phyloP scores from a whole-genome alignment of 2,888 invertebrate species.

The Ypsolopha sequella region DNA sequence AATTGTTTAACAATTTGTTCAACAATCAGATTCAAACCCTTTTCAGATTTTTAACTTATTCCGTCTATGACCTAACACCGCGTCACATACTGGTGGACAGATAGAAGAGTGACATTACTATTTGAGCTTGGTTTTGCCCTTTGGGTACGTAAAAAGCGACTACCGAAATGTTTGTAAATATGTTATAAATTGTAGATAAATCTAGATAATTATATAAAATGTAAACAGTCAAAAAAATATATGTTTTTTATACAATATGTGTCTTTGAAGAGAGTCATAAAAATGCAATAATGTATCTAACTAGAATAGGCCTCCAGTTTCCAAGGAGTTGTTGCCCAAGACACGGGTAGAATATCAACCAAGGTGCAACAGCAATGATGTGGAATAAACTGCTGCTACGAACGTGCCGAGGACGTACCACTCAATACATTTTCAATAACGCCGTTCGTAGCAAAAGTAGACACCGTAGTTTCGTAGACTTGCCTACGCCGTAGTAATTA shows the following conservation, averaged over 20 bases:
- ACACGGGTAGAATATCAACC: conserved; percentile 53
- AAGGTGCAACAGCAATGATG: conserved; percentile 47
- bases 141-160: too few relatives aligned
- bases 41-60: too few relatives aligned
- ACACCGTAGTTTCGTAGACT: neutral
- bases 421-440: neutral
- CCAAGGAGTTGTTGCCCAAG: conserved; percentile 30
- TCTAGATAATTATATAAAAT: too few relatives aligned
- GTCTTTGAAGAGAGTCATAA: conserved; percentile 9
- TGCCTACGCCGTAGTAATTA: neutral
- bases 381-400: conserved; percentile 52
- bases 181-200: too few relatives aligned
- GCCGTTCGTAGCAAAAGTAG: neutral
- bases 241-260: neutral
- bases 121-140: too few relatives aligned
- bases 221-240: neutral
- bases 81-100: too few relatives aligned
- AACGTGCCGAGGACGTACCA: conserved; percentile 28
- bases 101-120: too few relatives aligned
- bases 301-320: conserved; percentile 16
- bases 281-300: conserved; percentile 46
- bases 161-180: too few relatives aligned
- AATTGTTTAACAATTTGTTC: too few relatives aligned
- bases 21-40: too few relatives aligned
- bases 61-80: too few relatives aligned